Evolutionary conservation across 2,113 vertebrate genomes (phyloP), one percentile per base, ranked within the genome.

Genomic region (Bostrychus sinensis): DNA sequence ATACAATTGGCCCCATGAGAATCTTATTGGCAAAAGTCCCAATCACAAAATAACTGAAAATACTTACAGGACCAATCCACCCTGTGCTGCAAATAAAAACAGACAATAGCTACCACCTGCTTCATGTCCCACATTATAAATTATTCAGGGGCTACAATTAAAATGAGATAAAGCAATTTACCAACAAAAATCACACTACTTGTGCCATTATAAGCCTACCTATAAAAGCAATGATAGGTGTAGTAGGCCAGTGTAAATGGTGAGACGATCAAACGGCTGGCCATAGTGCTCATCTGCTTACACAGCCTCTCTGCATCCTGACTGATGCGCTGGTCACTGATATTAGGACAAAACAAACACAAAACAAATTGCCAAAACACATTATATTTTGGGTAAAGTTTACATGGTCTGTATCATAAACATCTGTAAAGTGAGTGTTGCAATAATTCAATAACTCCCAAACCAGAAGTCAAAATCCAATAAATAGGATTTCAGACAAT

Each of bases 251-350:
- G 83, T 0, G 94, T 96, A 87, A 98, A 99, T 0, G 97, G 97
- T 0, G 96, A 96, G 36, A 96, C 73, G 32, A 98, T 81, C 2
- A 98, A 75, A 26, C 94, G 94, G 84, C 95, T 95, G 13, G 92
- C 93, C 92, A 97, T 94, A 73, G 89, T 91, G 91, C 96, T 97
- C 87, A 99, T 92, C 86, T 97, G 95, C 62, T 89, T 93, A 86
- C 96, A 98, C 77, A 99, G 89, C 42, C 94, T 90, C 77, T 99
- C 96, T 42, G 92, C 92, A 1, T 99, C 97, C 87, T 99, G 97
- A 85, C 95, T 98, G 89, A 98, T 98, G 4, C 97, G 91, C 91
- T 99, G 97, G 86, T 98, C 97, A 62, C 97, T 99, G 84, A 0
- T 22, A 25, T 53, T 20, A 5, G 66, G 19, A 77, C 20, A 50